Conservation (phyloP, 2,888 invertebrate species). For the Perizoma flavofasciatum region DNA sequence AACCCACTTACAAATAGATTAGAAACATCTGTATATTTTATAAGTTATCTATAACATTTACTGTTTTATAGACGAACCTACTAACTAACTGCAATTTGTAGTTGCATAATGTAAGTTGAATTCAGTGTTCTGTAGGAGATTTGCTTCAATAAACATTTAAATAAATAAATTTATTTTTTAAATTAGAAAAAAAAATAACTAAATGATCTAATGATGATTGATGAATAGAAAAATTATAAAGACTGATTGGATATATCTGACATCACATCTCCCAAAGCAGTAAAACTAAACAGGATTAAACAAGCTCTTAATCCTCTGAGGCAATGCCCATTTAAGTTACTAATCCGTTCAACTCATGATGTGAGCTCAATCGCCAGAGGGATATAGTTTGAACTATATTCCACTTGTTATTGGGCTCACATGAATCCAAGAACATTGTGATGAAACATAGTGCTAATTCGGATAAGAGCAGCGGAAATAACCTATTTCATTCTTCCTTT, state of each 20-base stretch:
- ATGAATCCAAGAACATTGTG: not conserved
- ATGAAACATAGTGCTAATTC: constrained; percentile 19
- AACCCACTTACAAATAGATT: too few species aligned
- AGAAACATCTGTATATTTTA: too few species aligned
- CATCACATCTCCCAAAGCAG: constrained; percentile 9
- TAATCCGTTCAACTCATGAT: not conserved
- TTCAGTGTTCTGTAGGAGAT: too few species aligned
- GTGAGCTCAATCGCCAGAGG: constrained; percentile 4
- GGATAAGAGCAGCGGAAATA: constrained; percentile 22
- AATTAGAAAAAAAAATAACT: too few species aligned
- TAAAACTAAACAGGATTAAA: constrained; percentile 15
- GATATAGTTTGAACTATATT: constrained; percentile 6
- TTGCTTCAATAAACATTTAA: too few species aligned
- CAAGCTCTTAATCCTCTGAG: constrained; percentile 16
- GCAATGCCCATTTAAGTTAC: constrained; percentile 17
- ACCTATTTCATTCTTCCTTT: constrained; percentile 22
- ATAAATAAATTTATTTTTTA: too few species aligned
- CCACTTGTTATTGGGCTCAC: not conserved
- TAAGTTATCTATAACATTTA: too few species aligned
- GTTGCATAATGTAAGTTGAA: too few species aligned
- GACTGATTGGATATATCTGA: not conserved
- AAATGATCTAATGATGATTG: too few species aligned
- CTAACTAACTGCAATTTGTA: too few species aligned
- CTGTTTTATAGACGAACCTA: too few species aligned
- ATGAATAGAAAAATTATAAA: too few species aligned